A percentile compares a stretch with the other conserved stretches of the same genome.
Conservation (phyloP, 2,888 invertebrate species). For the Phorcus lineatus region DNA sequence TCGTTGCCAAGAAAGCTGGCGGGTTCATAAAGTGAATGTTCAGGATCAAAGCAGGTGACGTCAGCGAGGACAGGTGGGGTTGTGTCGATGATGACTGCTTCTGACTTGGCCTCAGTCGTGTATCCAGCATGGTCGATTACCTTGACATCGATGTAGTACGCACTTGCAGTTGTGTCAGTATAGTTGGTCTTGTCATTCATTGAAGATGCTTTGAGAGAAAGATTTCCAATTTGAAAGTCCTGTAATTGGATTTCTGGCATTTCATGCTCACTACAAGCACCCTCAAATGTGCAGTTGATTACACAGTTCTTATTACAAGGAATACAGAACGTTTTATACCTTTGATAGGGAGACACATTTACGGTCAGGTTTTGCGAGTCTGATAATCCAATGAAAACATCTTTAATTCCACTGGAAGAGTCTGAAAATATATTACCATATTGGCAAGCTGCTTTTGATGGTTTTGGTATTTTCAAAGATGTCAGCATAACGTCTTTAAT, state of each 20-base stretch:
- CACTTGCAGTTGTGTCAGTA: conserved; percentile 17
- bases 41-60: conserved; percentile 54
- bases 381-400: conserved; percentile 50
- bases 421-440: conserved; percentile 53
- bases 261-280: conserved; percentile 29
- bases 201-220: conserved; percentile 26
- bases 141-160: conserved; percentile 52
- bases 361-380: conserved; percentile 39
- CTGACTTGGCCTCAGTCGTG: conserved; percentile 42
- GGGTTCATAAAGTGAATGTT: conserved; percentile 48
- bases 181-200: conserved; percentile 13
- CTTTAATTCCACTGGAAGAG: conserved; percentile 50
- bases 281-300: conserved; percentile 38
- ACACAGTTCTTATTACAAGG: conserved; percentile 44
- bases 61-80: conserved; percentile 50
- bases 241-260: not conserved
- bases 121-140: conserved; percentile 52
- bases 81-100: conserved; percentile 51
- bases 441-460: conserved; percentile 39
- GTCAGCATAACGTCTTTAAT: conserved; percentile 39
- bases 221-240: not conserved
- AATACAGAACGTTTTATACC: conserved; percentile 42
- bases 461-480: conserved; percentile 40
- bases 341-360: conserved; percentile 37
- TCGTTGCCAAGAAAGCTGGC: conserved; percentile 50